Evolutionary conservation across 1,140 invertebrate genomes (phyloP).

Genomic region (Cyclargus thomasi): DNA sequence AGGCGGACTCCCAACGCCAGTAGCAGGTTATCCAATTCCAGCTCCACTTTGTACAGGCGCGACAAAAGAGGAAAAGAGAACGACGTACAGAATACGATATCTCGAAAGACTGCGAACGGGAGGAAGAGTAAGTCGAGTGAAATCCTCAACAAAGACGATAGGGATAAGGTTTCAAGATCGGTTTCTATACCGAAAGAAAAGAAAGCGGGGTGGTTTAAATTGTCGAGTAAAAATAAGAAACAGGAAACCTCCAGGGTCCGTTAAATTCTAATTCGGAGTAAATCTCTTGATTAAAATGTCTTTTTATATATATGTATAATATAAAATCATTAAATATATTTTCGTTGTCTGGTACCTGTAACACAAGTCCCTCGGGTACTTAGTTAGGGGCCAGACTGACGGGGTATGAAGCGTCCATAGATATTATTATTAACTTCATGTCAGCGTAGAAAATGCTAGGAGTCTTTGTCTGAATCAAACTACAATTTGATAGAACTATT

Average conservation of each 20-base stretch:
- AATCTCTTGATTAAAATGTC: no score
- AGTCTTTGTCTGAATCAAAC: no score
- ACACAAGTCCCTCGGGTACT: no score
- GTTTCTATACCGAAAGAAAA: constrained; percentile 83
- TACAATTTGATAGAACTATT: no score
- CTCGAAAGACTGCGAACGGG: constrained; percentile 67
- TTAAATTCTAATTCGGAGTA: constrained; percentile 25
- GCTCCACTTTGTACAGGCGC: constrained; percentile 54
- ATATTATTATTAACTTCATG: no score
- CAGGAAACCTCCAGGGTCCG: constrained; percentile 65
- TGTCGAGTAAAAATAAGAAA: constrained; percentile 78
- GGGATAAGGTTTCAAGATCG: constrained; percentile 75
- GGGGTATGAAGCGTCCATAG: no score
- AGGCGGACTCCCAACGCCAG: constrained; percentile 49
- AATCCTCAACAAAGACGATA: constrained; percentile 72
- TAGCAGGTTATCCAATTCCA: constrained; percentile 51
- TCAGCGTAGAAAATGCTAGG: no score
- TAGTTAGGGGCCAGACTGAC: no score
- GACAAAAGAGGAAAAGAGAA: constrained; percentile 67
- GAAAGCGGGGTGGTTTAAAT: constrained; percentile 83
- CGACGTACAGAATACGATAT: constrained; percentile 57
- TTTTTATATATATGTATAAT: no score
- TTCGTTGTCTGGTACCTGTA: no score
- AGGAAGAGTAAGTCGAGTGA: constrained; percentile 78
- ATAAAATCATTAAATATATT: no score